Conservation (phyloP, 2,888 invertebrate species). For the Lycophotia porphyrea region DNA sequence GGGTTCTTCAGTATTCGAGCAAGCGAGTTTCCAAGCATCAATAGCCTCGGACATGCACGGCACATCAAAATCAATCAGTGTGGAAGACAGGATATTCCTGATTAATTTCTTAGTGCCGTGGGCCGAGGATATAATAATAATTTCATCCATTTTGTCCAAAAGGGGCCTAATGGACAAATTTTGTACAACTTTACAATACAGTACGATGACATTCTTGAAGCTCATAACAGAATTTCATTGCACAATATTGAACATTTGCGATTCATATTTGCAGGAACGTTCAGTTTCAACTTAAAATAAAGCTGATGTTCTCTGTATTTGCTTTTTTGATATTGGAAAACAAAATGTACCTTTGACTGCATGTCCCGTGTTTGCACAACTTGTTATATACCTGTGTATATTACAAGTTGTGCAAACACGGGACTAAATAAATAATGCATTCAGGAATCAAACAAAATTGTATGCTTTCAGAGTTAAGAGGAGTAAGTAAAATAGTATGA, state of each 20-base stretch:
- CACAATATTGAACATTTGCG: constrained; percentile 47
- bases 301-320: constrained; percentile 33
- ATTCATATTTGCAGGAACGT: constrained; percentile 52
- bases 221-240: constrained; percentile 35
- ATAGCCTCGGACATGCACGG: too few relatives aligned
- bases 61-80: too few relatives aligned
- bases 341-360: constrained; percentile 29
- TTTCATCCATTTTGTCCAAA: too few relatives aligned
- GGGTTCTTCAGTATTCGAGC: too few relatives aligned
- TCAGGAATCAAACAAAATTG: neutral
- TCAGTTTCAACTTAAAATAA: constrained; percentile 47
- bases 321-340: constrained; percentile 49
- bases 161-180: too few relatives aligned
- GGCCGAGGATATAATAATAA: too few relatives aligned
- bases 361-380: neutral
- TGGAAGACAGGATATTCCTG: too few relatives aligned
- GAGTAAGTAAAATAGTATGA: neutral
- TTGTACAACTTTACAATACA: too few relatives aligned
- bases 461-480: neutral
- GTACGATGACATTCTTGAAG: constrained; percentile 7
- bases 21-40: too few relatives aligned
- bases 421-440: constrained; percentile 26
- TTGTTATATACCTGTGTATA: constrained; percentile 17
- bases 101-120: too few relatives aligned
- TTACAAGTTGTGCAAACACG: too few relatives aligned